Percentiles rank a stretch among this genome's conserved stretches.
phyloP scores from a whole-genome alignment of 2,113 vertebrate species.

The Dermatemys mawii region DNA sequence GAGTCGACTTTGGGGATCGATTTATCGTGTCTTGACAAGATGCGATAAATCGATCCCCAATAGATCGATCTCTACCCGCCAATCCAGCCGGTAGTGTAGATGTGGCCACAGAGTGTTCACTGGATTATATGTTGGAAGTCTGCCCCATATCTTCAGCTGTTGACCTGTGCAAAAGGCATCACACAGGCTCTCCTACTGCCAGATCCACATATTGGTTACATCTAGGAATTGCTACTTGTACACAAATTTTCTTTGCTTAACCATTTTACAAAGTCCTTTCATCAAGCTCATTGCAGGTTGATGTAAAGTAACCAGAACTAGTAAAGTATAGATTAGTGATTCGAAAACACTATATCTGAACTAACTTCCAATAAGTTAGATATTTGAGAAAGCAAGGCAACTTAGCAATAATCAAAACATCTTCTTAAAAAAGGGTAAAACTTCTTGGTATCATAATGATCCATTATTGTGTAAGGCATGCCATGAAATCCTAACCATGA shows the following conservation, averaged over 20 bases:
- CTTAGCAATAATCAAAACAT: background rate
- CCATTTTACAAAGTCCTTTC: background rate
- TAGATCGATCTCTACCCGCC: too few species aligned
- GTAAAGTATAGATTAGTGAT: background rate
- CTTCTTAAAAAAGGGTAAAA: background rate
- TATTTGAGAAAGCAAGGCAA: background rate
- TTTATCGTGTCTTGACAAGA: too few species aligned
- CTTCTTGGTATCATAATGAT: constrained; percentile 7
- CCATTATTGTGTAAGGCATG: background rate
- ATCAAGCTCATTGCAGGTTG: background rate
- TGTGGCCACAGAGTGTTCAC: background rate
- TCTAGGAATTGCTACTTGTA: background rate
- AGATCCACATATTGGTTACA: background rate
- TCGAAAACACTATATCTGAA: background rate
- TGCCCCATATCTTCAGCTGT: background rate
- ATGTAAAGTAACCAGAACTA: background rate
- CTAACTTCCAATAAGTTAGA: background rate
- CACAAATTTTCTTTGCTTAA: background rate
- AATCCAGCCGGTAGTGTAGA: too few species aligned
- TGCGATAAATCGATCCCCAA: too few species aligned
- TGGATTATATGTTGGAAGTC: background rate
- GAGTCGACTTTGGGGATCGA: too few species aligned
- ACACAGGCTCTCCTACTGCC: background rate
- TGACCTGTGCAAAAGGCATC: background rate
- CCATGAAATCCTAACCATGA: background rate